phyloP scores from a whole-genome alignment of 2,797 vertebrate genomes.

The Arctocebus calabarensis region DNA sequence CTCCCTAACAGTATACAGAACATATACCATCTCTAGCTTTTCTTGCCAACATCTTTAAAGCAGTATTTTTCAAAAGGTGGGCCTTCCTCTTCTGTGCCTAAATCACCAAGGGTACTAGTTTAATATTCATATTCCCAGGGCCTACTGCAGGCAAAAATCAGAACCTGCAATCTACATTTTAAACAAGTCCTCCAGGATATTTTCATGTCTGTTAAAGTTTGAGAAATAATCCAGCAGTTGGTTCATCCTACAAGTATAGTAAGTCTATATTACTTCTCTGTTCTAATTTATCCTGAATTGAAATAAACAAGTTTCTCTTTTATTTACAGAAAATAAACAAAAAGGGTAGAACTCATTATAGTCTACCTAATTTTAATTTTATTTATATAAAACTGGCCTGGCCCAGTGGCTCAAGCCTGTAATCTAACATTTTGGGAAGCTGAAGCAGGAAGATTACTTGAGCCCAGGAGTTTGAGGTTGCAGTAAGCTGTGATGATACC shows the following conservation, averaged over 20 bases:
- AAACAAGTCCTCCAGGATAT: background rate
- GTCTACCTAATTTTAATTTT: conserved; percentile 8
- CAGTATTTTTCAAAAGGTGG: background rate
- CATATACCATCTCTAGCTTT: background rate
- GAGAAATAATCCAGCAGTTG: background rate
- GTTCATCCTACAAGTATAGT: background rate
- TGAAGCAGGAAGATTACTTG: background rate
- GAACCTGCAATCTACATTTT: background rate
- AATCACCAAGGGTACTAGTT: background rate
- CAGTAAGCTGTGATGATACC: too few relatives aligned
- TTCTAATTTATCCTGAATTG: background rate
- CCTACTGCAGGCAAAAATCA: background rate
- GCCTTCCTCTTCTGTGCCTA: background rate
- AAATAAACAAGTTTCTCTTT: background rate
- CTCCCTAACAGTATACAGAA: background rate
- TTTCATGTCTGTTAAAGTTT: background rate
- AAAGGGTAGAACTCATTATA: background rate
- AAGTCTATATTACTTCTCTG: background rate
- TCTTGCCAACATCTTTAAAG: background rate
- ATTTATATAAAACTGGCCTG: conserved; percentile 5
- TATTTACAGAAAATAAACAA: background rate
- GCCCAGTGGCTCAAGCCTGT: background rate
- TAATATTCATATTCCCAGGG: background rate
- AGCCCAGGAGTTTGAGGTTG: background rate
- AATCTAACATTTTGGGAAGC: background rate